Percentiles rank a stretch among this genome's conserved stretches.
These are phyloP conservation scores for Megalonaias nervosa DNA, from an alignment of 1,140 invertebrate genomes.

Conservation along the genomic window DNA sequence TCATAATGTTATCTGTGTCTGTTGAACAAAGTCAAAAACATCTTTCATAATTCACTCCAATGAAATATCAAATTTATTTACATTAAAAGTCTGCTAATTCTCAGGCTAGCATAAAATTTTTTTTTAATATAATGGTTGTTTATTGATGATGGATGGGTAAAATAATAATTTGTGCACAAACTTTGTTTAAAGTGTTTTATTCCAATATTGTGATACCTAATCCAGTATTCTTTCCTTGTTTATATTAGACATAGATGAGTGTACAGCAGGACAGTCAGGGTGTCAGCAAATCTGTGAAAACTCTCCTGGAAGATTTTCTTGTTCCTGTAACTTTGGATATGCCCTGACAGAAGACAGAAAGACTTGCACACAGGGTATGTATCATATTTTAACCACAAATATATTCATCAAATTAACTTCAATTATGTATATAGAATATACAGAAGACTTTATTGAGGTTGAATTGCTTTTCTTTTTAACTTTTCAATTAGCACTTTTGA, in stretches of 20 bases:
- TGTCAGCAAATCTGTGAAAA: constrained; percentile 30
- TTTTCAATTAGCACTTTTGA: background rate
- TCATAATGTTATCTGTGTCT: too few relatives aligned
- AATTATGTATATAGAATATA: background rate
- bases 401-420: background rate
- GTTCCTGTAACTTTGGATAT: constrained; percentile 29
- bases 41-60: too few relatives aligned
- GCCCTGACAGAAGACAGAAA: constrained; percentile 16
- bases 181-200: too few relatives aligned
- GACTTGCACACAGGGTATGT: constrained; percentile 15
- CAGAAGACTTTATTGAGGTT: background rate
- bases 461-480: background rate
- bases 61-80: too few relatives aligned
- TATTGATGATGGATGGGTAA: too few relatives aligned
- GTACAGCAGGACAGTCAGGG: constrained; percentile 15
- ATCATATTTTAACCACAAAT: background rate
- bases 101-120: too few relatives aligned
- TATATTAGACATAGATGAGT: constrained; percentile 29
- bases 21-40: too few relatives aligned
- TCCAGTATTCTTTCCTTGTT: background rate
- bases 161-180: too few relatives aligned
- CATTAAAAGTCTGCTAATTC: too few relatives aligned
- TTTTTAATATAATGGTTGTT: too few relatives aligned
- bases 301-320: constrained; percentile 15
- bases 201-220: too few relatives aligned